Evolutionary conservation across 2,113 vertebrate genomes (phyloP), one percentile per base, ranked within the genome.

Genomic region (Dipodomys stephensi): DNA sequence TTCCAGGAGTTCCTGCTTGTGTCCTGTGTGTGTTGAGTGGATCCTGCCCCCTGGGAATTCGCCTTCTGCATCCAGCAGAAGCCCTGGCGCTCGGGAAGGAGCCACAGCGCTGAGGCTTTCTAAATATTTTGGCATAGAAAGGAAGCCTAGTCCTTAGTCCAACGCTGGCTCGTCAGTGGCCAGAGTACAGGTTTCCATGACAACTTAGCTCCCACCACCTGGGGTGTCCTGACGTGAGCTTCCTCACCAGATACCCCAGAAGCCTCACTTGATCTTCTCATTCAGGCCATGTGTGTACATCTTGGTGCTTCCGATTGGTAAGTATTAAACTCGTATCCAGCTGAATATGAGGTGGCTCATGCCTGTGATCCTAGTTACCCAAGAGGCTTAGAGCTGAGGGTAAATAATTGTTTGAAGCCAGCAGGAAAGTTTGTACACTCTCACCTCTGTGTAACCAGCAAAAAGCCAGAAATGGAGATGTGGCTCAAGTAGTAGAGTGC

Each of bases 41-140:
- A 57, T 62, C 88, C 67, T 87, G 19, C 7, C 49, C 65, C 23
- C 0, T 27, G 69, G 69, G 30, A 91, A 74, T 64, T 88, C 2
- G 49, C n/a, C 88, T 87, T 73, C 64, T 84, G 16, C 69, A 65
- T 92, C 25, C 64, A 32, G 93, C 79, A 68, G 23, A 53, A 67
- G 4, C 20, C 39, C 28, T n/a, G 18, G 9, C 44, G 23, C 39
- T 79, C 39, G 22, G 4, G 74, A 46, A 35, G 15, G 27, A n/a
- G 72, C 12, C 30, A 16, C 30, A 85, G 22, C 46, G 7, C 62
- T 73, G 20, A 1, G 12, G 39, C 28, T 68, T 76, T 64, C 86
- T 20, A 67, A 46, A 69, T 68, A n/a, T 46, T 64, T 79, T 87
- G 69, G 18, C 90, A 78, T 30, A 80, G 46, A 67, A 22, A 7